Evolutionary conservation across 2,888 invertebrate genomes (phyloP).

Genomic region (Thysanoteuthis rhombus): DNA sequence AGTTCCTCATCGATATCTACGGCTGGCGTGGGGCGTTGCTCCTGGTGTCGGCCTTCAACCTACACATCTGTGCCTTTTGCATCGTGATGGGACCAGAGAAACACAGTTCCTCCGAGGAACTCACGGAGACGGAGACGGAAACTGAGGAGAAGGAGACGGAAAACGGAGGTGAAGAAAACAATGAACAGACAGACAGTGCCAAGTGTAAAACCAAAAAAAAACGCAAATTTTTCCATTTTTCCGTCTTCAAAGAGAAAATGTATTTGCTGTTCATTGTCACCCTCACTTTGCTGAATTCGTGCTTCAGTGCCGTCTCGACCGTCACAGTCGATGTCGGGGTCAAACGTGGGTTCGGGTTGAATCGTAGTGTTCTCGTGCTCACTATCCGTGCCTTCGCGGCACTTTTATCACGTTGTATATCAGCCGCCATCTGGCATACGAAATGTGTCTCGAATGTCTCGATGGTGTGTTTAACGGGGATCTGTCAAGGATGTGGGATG

Average conservation of each 20-base stretch:
- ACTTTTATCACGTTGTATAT: not conserved
- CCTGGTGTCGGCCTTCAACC: not conserved
- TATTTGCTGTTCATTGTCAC: not conserved
- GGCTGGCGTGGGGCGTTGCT: slow-evolving; percentile 13
- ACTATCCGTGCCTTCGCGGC: slow-evolving; percentile 16
- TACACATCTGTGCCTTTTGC: slow-evolving; percentile 26
- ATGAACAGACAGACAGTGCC: not conserved
- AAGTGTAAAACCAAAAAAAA: not conserved
- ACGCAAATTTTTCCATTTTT: slow-evolving; percentile 19
- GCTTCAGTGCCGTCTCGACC: not conserved
- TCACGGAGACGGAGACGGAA: not conserved
- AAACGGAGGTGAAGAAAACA: not conserved
- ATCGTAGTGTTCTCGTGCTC: not conserved
- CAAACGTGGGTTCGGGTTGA: not conserved
- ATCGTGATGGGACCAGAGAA: slow-evolving; percentile 19
- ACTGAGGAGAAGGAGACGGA: not conserved
- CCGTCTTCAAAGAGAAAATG: slow-evolving; percentile 15
- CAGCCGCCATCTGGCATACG: not conserved
- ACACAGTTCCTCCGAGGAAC: not conserved
- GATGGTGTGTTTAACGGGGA: slow-evolving; percentile 13
- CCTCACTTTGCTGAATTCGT: not conserved
- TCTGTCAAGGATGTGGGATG: slow-evolving; percentile 17
- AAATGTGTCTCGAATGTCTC: slow-evolving; percentile 15
- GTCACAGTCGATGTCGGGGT: not conserved
- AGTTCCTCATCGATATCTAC: slow-evolving; percentile 15